Conservation (phyloP, 2,888 invertebrate genomes). For the Nudaria mundana region DNA sequence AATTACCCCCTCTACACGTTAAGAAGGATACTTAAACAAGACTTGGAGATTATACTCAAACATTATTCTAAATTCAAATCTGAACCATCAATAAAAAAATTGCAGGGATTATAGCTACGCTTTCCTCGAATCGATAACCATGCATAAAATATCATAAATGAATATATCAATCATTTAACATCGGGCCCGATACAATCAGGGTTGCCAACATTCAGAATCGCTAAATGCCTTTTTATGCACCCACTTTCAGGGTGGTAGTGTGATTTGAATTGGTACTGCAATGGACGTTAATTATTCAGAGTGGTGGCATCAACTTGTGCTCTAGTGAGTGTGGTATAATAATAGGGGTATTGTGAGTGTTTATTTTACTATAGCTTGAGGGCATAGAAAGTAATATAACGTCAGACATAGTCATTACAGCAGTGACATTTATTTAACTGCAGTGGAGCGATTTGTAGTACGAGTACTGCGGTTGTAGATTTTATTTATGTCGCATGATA, state of each 20-base stretch:
- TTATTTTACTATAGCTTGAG: too few relatives aligned
- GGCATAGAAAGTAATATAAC: too few relatives aligned
- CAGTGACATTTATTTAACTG: too few relatives aligned
- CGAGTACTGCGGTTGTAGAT: too few relatives aligned
- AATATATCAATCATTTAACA: conserved; percentile 29
- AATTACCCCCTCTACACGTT: too few relatives aligned
- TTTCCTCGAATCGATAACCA: conserved; percentile 9
- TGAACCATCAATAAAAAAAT: neutral
- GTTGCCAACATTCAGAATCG: conserved; percentile 15
- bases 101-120: neutral
- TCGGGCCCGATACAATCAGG: conserved; percentile 20
- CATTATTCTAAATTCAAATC: neutral
- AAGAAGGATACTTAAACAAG: too few relatives aligned
- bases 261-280: conserved; percentile 11
- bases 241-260: conserved; percentile 2
- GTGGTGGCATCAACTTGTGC: conserved; percentile 5
- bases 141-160: conserved; percentile 12
- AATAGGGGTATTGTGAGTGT: conserved; percentile 6
- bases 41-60: too few relatives aligned
- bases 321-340: conserved; percentile 7
- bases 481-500: too few relatives aligned
- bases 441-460: too few relatives aligned
- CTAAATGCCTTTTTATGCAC: conserved; percentile 21
- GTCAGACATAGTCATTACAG: too few relatives aligned
- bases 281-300: conserved; percentile 11